Evolutionary conservation across 2,888 invertebrate genomes (phyloP).

Genomic region (Spialia ferax): DNA sequence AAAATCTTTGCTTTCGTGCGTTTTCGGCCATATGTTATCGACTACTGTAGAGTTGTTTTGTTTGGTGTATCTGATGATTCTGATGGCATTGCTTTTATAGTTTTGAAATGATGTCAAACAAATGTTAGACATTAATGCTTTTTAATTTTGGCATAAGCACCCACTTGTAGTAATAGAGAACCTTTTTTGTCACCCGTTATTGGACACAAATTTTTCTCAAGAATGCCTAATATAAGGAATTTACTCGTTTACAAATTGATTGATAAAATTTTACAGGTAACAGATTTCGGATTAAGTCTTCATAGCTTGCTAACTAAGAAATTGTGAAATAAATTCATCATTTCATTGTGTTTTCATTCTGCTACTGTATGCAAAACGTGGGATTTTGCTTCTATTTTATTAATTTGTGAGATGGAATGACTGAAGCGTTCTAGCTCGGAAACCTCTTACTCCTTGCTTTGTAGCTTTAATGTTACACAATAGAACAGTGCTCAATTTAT

Average conservation of each 20-base stretch:
- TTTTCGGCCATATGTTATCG: conserved; percentile 15
- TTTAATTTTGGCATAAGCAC: neutral
- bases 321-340: neutral
- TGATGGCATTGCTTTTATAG: neutral
- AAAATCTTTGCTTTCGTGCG: conserved; percentile 12
- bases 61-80: neutral
- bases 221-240: too few species aligned
- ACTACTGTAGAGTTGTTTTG: neutral
- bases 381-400: neutral
- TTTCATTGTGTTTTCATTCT: neutral
- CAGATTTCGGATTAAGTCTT: neutral
- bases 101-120: neutral
- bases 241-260: too few species aligned
- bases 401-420: neutral
- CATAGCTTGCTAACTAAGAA: neutral
- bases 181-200: too few species aligned
- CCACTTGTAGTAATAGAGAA: too few species aligned
- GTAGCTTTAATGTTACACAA: conserved; percentile 28
- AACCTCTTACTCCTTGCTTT: conserved; percentile 21
- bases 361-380: neutral
- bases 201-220: too few species aligned
- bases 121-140: neutral
- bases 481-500: conserved; percentile 34
- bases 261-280: neutral
- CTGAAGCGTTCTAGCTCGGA: conserved; percentile 9